Percentiles rank a stretch among this genome's conserved stretches.
Evolutionary conservation across 1,140 invertebrate genomes (phyloP).

Genomic region (Drosophila pseudoobscura): DNA sequence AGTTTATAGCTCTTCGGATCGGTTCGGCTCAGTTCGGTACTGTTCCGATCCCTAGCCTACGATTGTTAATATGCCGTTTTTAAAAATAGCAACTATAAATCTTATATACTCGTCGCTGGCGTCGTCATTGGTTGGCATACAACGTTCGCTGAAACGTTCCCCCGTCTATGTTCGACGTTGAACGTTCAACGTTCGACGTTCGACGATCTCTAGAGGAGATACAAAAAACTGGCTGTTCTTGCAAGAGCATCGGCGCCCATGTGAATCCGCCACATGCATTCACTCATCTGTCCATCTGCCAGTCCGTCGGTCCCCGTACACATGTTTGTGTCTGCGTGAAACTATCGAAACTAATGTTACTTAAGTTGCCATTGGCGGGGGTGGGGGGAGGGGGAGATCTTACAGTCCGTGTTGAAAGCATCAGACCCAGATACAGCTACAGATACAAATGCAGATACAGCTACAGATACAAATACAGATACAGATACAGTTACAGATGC

Average conservation of each 20-base stretch:
- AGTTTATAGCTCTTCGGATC: background rate
- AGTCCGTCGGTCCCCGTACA: constrained; percentile 17
- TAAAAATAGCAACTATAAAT: constrained; percentile 81
- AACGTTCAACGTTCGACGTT: background rate
- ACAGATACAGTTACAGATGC: constrained; percentile 18
- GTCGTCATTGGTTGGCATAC: constrained; percentile 35
- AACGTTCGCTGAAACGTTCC: constrained; percentile 48
- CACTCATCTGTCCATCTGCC: constrained; percentile 54
- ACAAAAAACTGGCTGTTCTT: constrained; percentile 2
- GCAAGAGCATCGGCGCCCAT: constrained; percentile 5
- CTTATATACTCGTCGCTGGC: constrained; percentile 55
- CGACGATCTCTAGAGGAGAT: constrained; percentile 3
- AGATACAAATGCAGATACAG: constrained; percentile 33
- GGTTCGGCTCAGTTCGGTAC: constrained; percentile 15
- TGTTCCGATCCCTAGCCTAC: constrained; percentile 58
- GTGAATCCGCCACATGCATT: constrained; percentile 54
- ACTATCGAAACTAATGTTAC: constrained; percentile 73
- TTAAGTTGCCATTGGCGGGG: constrained; percentile 47
- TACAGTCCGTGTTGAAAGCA: constrained; percentile 51
- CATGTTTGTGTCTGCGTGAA: constrained; percentile 37
- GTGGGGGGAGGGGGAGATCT: constrained; percentile 39
- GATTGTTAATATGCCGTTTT: constrained; percentile 71
- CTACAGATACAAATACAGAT: constrained; percentile 26
- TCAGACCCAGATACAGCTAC: constrained; percentile 29
- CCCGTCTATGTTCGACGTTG: constrained; percentile 13